These are phyloP conservation scores for Stercorarius parasiticus DNA, from an alignment of 2,113 vertebrate species.

Conservation along the genomic window DNA sequence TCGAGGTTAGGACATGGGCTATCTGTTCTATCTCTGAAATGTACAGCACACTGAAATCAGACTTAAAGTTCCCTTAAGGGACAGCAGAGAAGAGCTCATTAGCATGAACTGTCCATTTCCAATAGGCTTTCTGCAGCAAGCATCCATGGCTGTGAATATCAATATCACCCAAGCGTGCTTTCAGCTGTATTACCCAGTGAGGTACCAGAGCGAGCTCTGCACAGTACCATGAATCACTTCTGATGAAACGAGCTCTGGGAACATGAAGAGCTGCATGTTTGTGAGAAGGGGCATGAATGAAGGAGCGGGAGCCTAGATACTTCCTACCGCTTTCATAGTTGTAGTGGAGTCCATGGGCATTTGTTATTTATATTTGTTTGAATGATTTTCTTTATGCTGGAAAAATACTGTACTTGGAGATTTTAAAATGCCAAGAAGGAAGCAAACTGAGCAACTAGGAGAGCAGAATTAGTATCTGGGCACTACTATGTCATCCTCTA, in stretches of 20 bases:
- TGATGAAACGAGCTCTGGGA: background rate
- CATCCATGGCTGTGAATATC: background rate
- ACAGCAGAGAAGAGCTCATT: background rate
- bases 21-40: background rate
- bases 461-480: background rate
- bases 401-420: background rate
- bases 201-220: background rate
- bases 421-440: background rate
- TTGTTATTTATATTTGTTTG: background rate
- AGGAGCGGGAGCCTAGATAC: background rate
- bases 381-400: background rate
- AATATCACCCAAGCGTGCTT: background rate
- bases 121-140: background rate
- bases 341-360: background rate
- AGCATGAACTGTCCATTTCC: background rate
- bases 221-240: background rate
- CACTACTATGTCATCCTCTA: background rate
- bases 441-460: background rate
- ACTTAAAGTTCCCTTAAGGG: background rate
- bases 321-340: background rate
- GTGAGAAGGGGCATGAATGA: background rate
- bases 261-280: background rate
- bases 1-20: background rate
- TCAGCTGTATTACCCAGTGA: background rate
- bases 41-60: background rate